Evolutionary conservation across 2,797 vertebrate species (phyloP).

Genomic region (Sebastes variabilis): DNA sequence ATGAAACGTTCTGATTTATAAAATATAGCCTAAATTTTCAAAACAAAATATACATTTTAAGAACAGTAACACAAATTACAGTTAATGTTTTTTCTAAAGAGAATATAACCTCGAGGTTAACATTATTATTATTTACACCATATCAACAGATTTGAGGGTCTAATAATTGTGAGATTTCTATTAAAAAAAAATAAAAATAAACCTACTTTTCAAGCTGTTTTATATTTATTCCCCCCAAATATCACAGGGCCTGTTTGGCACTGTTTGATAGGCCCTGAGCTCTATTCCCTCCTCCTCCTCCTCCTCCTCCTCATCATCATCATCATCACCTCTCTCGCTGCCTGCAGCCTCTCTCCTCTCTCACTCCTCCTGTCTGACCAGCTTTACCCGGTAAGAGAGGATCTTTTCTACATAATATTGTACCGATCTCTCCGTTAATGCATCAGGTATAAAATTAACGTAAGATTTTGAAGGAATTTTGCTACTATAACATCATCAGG

Average conservation of each 20-base stretch:
- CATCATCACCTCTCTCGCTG: slow-evolving; percentile 41
- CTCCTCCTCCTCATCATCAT: slow-evolving; percentile 15
- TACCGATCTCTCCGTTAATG: background rate
- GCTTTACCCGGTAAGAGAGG: slow-evolving; percentile 54
- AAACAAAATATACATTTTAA: background rate
- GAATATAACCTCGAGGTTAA: background rate
- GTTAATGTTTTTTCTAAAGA: background rate
- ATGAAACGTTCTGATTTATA: background rate
- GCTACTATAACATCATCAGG: no score
- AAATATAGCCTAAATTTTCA: background rate
- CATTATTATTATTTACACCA: background rate
- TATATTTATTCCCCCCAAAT: slow-evolving; percentile 24
- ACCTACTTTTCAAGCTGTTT: slow-evolving; percentile 5
- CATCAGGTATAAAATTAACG: background rate
- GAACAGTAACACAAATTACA: background rate
- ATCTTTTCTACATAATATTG: background rate
- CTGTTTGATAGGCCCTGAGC: slow-evolving; percentile 64
- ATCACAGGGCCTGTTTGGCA: slow-evolving; percentile 43
- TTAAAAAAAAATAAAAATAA: slow-evolving; percentile 7
- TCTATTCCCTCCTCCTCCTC: slow-evolving; percentile 52
- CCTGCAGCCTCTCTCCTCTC: slow-evolving; percentile 42
- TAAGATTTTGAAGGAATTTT: background rate
- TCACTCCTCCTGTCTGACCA: slow-evolving; percentile 47
- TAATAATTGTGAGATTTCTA: background rate
- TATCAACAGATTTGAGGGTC: background rate